phyloP scores from a whole-genome alignment of 2,113 vertebrate species.

The Jacana jacana region DNA sequence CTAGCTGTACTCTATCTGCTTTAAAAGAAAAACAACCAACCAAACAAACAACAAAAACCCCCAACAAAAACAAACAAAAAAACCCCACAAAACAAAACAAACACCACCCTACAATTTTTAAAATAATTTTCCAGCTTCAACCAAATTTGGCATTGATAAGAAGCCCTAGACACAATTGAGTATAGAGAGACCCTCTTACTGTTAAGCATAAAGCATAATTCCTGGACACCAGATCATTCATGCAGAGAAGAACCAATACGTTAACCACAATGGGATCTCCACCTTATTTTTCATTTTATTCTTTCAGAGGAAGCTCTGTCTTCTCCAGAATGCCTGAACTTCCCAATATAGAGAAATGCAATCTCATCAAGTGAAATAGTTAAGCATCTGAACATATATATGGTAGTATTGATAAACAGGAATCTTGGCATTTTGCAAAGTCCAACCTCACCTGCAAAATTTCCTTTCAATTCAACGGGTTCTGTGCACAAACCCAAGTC shows the following conservation, averaged over 20 bases:
- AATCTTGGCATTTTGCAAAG: not conserved
- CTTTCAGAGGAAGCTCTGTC: not conserved
- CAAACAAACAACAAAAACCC: too few species aligned
- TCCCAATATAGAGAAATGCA: not conserved
- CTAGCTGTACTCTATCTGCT: not conserved
- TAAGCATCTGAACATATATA: not conserved
- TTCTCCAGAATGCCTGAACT: not conserved
- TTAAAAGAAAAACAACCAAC: not conserved
- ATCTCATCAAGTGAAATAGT: not conserved
- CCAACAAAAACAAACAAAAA: not conserved
- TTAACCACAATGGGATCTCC: fast-evolving
- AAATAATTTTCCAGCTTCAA: not conserved
- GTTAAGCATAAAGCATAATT: not conserved
- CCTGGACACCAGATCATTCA: not conserved
- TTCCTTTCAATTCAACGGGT: not conserved
- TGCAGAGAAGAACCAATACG: not conserved
- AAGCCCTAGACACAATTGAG: not conserved
- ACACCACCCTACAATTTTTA: not conserved
- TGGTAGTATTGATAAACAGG: not conserved
- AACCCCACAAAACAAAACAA: not conserved
- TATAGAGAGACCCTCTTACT: not conserved
- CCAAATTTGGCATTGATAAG: not conserved
- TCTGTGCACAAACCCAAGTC: not conserved
- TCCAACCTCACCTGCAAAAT: not conserved
- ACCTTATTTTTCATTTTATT: not conserved